A percentile compares a stretch with the other conserved stretches of the same genome.
Evolutionary conservation across 2,113 vertebrate species (phyloP).

Genomic region (Oncorhynchus nerka): DNA sequence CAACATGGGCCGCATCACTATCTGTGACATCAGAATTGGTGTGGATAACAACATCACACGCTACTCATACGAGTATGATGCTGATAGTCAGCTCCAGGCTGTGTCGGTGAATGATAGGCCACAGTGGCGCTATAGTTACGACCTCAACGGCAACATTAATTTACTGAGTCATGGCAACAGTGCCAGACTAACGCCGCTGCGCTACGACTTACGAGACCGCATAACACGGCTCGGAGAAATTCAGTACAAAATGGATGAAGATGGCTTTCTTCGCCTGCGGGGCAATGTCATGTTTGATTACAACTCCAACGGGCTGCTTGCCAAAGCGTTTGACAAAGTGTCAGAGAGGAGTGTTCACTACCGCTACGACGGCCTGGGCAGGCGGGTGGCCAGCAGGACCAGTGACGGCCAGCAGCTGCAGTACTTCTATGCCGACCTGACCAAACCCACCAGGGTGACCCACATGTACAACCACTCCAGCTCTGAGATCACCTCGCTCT

Average conservation of each 20-base stretch:
- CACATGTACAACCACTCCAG: slow-evolving; percentile 96
- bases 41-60: slow-evolving; percentile 95
- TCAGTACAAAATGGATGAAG: slow-evolving; percentile 92
- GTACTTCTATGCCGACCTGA: slow-evolving; percentile 97
- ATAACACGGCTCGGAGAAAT: slow-evolving; percentile 96
- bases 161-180: slow-evolving; percentile 93
- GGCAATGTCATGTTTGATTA: slow-evolving; percentile 92
- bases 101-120: slow-evolving; percentile 94
- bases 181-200: slow-evolving; percentile 87
- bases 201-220: slow-evolving; percentile 95
- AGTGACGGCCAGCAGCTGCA: slow-evolving; percentile 88
- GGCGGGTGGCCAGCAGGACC: slow-evolving; percentile 88
- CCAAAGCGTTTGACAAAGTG: slow-evolving; percentile 83
- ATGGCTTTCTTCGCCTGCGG: slow-evolving; percentile 92
- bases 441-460: slow-evolving; percentile 90
- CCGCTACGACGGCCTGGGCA: slow-evolving; percentile 92
- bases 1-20: slow-evolving; percentile 86
- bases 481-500: slow-evolving; percentile 95
- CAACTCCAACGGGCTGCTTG: slow-evolving; percentile 91
- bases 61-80: slow-evolving; percentile 94
- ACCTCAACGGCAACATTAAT: slow-evolving; percentile 98
- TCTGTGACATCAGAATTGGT: slow-evolving; percentile 92
- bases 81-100: slow-evolving; percentile 95
- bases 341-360: slow-evolving; percentile 84
- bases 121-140: slow-evolving; percentile 98